Percentiles rank a stretch among this genome's conserved stretches.
phyloP scores from a whole-genome alignment of 1,140 invertebrate genomes.

The Anastatus disparis region DNA sequence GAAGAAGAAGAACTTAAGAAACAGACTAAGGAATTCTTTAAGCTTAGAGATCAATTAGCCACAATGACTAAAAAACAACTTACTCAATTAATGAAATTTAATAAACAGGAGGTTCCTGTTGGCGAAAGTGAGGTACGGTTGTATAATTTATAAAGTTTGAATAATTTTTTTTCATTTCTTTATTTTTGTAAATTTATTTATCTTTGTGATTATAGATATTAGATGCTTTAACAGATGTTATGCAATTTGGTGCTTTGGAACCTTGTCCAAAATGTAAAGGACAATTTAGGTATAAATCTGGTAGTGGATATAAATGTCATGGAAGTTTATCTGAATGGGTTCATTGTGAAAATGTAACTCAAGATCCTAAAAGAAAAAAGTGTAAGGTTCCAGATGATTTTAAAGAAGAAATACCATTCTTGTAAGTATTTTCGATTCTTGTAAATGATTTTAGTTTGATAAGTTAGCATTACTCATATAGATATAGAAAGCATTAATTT shows the following conservation, averaged over 20 bases:
- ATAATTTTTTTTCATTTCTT: background rate
- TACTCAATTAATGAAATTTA: constrained; percentile 75
- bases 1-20: constrained; percentile 73
- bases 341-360: constrained; percentile 81
- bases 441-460: too few relatives aligned
- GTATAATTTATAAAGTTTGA: too few relatives aligned
- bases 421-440: constrained; percentile 63
- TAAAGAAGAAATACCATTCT: constrained; percentile 70
- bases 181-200: too few relatives aligned
- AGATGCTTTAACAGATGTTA: constrained; percentile 82
- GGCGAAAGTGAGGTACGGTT: constrained; percentile 59
- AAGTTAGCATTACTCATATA: too few relatives aligned
- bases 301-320: constrained; percentile 80
- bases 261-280: constrained; percentile 86
- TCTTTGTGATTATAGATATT: constrained; percentile 73
- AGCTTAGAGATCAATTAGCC: constrained; percentile 69
- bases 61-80: constrained; percentile 63
- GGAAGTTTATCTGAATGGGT: constrained; percentile 92
- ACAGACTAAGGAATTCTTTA: constrained; percentile 85
- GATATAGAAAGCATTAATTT: too few relatives aligned
- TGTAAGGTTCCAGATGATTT: constrained; percentile 80
- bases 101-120: constrained; percentile 75
- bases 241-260: constrained; percentile 87
- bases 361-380: constrained; percentile 77
- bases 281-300: constrained; percentile 78